Base-by-base conservation (phyloP, 2,797 vertebrate genomes). In the Mus caroli region DNA sequence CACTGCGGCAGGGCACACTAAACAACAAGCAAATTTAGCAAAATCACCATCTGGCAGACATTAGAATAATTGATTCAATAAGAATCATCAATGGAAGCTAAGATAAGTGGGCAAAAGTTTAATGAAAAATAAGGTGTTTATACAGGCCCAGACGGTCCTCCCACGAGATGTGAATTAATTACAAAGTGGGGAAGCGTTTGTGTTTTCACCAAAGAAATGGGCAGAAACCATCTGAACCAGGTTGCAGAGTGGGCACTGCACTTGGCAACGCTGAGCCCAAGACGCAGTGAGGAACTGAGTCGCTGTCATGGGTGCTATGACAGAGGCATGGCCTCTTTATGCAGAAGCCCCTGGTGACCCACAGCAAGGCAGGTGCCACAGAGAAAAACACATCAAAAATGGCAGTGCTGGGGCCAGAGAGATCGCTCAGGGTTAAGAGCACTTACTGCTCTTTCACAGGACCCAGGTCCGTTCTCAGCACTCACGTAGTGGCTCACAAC, bases 31-130 rank as follows among this genome's bases (percentile, higher is more conserved):
- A 91, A 60, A 84, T 91, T 83, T 56, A 84, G 91, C 93, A 76
- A 88, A 78, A 76, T 76, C 62, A 52, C 94, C 97, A 95, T 96
- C 96, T 95, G 97, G 95, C 52, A 88, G 90, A 84, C 79, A 94
- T 82, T 73, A 71, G 56, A 91, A 90, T 79, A 92, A 95, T 37
- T 73, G 93, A 94, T 73, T 95, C 92, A 85, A 34, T 54, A 91
- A 94, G 87, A 92, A 91, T 94, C 91, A 94, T 93, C 96, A 88
- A 75, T 89, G 87, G 58, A 60, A 46, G 40, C 88, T 79, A 91
- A 91, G 91, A 87, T 46, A 75, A 89, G 80, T 75, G 58, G 75
- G 19, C 50, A 54, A 88, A 73, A 82, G 56, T 93, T 94, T 93
- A 87, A 78, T 54, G 71, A 95, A 82, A 88, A 88, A 77, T 46